Conservation (phyloP, 1,140 invertebrate genomes). For the Tachypleus tridentatus region DNA sequence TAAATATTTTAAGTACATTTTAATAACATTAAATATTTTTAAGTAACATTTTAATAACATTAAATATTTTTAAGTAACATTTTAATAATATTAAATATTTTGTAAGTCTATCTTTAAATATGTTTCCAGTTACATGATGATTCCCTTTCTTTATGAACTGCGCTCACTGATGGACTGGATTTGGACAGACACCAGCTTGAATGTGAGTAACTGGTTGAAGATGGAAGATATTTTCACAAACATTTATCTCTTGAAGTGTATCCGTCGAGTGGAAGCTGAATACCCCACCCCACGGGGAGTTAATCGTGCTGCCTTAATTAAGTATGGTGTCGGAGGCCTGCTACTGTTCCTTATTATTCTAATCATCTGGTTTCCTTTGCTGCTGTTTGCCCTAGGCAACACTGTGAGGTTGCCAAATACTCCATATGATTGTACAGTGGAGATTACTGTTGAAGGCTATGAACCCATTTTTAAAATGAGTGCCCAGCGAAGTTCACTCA, state of each 20-base stretch:
- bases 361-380: conserved; percentile 92
- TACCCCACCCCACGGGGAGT: conserved; percentile 78
- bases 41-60: no score
- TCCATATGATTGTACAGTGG: conserved; percentile 68
- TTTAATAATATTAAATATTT: no score
- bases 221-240: conserved; percentile 98
- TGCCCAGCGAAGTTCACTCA: conserved; percentile 52
- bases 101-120: no score
- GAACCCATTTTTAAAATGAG: conserved; percentile 67
- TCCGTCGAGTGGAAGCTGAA: conserved; percentile 70
- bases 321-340: conserved; percentile 81
- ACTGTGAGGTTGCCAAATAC: conserved; percentile 79
- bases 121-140: no score
- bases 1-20: no score
- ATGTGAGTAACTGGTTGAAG: conserved; percentile 94
- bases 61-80: no score
- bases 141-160: conserved; percentile 94
- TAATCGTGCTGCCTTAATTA: conserved; percentile 61
- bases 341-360: conserved; percentile 61
- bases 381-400: conserved; percentile 88
- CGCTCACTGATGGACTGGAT: conserved; percentile 98
- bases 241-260: conserved; percentile 89
- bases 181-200: conserved; percentile 97
- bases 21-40: no score
- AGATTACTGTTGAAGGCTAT: conserved; percentile 73